Percentiles rank a stretch among this genome's conserved stretches.
Conservation (phyloP, 1,140 invertebrate species). For the Battus philenor region DNA sequence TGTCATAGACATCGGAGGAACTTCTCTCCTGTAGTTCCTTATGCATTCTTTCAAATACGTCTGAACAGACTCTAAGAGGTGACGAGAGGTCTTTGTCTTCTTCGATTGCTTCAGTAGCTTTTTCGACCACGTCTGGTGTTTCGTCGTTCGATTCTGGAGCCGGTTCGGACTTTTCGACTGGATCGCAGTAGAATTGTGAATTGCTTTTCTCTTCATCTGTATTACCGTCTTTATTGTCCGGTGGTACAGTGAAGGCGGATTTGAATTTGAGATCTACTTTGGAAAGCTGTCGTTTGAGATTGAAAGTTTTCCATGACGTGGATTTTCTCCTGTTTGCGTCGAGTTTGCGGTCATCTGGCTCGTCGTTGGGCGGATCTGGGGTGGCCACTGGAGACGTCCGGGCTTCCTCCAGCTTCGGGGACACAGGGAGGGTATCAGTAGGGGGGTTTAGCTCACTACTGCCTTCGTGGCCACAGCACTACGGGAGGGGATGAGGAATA, state of each 20-base stretch:
- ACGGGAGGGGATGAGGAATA: too few species aligned
- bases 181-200: slow-evolving; percentile 71
- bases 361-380: slow-evolving; percentile 48
- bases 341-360: slow-evolving; percentile 43
- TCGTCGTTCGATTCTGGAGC: slow-evolving; percentile 25
- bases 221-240: slow-evolving; percentile 72
- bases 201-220: slow-evolving; percentile 39
- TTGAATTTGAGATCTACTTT: slow-evolving; percentile 88
- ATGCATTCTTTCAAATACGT: slow-evolving; percentile 60
- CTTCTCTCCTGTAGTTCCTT: slow-evolving; percentile 46
- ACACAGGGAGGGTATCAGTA: slow-evolving; percentile 45
- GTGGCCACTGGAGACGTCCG: slow-evolving; percentile 38
- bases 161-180: slow-evolving; percentile 42
- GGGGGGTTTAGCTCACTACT: slow-evolving; percentile 26
- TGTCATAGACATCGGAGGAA: slow-evolving; percentile 52
- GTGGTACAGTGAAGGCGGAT: slow-evolving; percentile 76
- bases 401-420: slow-evolving; percentile 57
- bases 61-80: slow-evolving; percentile 41
- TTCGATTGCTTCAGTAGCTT: slow-evolving; percentile 23
- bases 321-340: slow-evolving; percentile 74
- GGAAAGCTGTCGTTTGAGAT: slow-evolving; percentile 86
- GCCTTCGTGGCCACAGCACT: slow-evolving; percentile 6
- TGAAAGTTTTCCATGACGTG: slow-evolving; percentile 83
- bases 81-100: slow-evolving; percentile 38
- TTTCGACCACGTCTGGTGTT: slow-evolving; percentile 37